Percentiles rank a stretch among this genome's conserved stretches.
Evolutionary conservation across 2,113 vertebrate genomes (phyloP).

Genomic region (Meleagris gallopavo): DNA sequence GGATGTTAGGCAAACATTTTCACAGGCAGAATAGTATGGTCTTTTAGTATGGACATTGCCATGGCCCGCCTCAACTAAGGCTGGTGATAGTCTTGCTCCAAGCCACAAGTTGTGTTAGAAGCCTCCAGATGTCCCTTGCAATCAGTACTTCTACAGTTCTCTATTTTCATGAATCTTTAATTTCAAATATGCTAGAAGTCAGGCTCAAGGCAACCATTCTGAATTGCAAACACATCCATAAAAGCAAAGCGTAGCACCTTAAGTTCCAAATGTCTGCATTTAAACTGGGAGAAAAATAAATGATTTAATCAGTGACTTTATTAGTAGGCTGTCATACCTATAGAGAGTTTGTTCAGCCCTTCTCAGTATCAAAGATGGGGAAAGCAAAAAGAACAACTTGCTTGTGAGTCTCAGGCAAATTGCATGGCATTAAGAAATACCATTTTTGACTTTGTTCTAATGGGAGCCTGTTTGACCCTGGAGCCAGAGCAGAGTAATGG

Average conservation of each 20-base stretch:
- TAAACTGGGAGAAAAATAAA: not conserved
- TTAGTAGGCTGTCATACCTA: not conserved
- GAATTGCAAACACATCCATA: not conserved
- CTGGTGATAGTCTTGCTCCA: not conserved
- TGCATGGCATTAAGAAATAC: constrained; percentile 23
- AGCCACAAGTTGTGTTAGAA: not conserved
- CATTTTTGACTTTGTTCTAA: constrained; percentile 43
- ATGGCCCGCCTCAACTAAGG: not conserved
- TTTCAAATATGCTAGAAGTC: not conserved
- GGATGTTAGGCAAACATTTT: not conserved
- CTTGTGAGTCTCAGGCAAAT: constrained; percentile 49
- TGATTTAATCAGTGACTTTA: not conserved
- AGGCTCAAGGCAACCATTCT: not conserved
- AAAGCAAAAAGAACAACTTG: constrained; percentile 32
- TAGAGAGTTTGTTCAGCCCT: not conserved
- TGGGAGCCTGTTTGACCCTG: constrained; percentile 58
- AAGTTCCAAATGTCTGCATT: not conserved
- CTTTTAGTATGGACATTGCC: not conserved
- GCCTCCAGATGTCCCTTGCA: not conserved
- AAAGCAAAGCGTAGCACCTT: not conserved
- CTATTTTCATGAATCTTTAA: not conserved
- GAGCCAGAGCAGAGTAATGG: constrained; percentile 55
- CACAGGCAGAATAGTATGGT: fast-evolving
- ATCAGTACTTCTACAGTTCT: not conserved
- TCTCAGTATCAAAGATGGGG: not conserved